Base-by-base conservation (phyloP, 1,140 invertebrate genomes). In the Oscheius sp. region DNA sequence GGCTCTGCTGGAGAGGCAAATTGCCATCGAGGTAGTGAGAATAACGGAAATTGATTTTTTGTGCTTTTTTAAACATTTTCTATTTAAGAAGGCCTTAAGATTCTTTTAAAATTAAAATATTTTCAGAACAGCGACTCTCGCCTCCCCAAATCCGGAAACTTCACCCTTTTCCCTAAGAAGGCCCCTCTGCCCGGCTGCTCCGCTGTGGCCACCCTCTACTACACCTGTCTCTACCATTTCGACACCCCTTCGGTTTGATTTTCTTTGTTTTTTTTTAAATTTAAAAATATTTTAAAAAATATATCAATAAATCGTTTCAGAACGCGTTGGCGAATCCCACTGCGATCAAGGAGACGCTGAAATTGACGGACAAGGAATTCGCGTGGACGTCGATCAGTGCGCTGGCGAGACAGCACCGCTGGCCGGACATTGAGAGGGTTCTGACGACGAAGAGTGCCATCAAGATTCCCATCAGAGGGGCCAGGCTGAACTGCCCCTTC, bases 141-240 rank as follows among this genome's bases (percentile, higher is more conserved):
- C n/a, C n/a, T n/a, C n/a, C n/a, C n/a, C n/a, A n/a, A 58, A 35
- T 64, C 52, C 34, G 15, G 29, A 31, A 1, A 71, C 63, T 29
- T 15, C 52, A 29, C 31, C 45, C 1, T 34, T 61, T 52, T 64
- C 59, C 4, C 20, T 31, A 28, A 42, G 29, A 71, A 59, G 13
- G 38, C 32, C 28, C 28, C 69, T 3, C 38, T 74, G 2, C 45
- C 59, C 1, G 59, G 59, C 28, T 31, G 59, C 18, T 46, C 72
- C 3, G 58, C 72, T n/a, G 13, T 74, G 23, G 52, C 64, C 0
- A 68, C 72, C 4, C 72, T 74, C 3, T 74, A 74, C 23, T 74
- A 74, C 31, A 69, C 46, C 1, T 35, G 20, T 4, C 68, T 74
- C 29, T 74, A 74, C 28, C 72, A 74, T 45, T 74, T 31, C 31